Conservation (phyloP, 1,140 invertebrate genomes). For the Coelopa frigida region DNA sequence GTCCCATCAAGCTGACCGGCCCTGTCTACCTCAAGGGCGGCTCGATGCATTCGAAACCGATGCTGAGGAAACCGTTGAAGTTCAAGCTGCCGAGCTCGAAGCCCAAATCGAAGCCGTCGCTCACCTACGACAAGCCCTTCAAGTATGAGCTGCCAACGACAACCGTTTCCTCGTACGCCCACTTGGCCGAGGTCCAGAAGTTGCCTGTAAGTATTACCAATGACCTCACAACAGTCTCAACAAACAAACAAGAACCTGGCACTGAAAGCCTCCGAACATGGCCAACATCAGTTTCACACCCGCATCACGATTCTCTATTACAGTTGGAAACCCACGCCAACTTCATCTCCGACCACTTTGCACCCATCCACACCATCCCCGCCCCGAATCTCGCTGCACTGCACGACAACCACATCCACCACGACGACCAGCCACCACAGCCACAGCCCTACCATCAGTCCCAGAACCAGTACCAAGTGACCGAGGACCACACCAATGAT, state of each 20-base stretch:
- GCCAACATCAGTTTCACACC: not conserved
- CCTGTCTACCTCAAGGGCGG: slow-evolving; percentile 29
- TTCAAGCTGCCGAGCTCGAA: slow-evolving; percentile 28
- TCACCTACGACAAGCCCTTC: slow-evolving; percentile 38
- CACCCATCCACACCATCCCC: slow-evolving; percentile 74
- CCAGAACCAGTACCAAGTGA: slow-evolving; percentile 44
- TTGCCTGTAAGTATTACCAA: slow-evolving; percentile 30
- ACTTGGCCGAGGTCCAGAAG: slow-evolving; percentile 24
- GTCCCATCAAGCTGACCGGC: slow-evolving; percentile 24
- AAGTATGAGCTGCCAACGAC: slow-evolving; percentile 34
- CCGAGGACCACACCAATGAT: slow-evolving; percentile 44
- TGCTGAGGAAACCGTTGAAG: slow-evolving; percentile 32
- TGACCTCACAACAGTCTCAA: too few species aligned
- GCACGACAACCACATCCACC: slow-evolving; percentile 28
- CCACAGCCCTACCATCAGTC: slow-evolving; percentile 16
- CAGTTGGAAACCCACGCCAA: slow-evolving; percentile 34
- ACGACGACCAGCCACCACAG: slow-evolving; percentile 18
- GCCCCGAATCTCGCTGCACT: slow-evolving; percentile 56
- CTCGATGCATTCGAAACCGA: not conserved
- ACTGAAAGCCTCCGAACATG: too few species aligned
- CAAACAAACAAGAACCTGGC: too few species aligned
- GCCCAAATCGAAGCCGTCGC: slow-evolving; percentile 27
- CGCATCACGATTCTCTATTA: slow-evolving; percentile 8
- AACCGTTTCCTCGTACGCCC: slow-evolving; percentile 15
- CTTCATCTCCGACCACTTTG: slow-evolving; percentile 44